Evolutionary conservation across 30 jellyfish, hydroid and myxozoan species (phyloP).

Genomic region (Turritopsis dohrnii): DNA sequence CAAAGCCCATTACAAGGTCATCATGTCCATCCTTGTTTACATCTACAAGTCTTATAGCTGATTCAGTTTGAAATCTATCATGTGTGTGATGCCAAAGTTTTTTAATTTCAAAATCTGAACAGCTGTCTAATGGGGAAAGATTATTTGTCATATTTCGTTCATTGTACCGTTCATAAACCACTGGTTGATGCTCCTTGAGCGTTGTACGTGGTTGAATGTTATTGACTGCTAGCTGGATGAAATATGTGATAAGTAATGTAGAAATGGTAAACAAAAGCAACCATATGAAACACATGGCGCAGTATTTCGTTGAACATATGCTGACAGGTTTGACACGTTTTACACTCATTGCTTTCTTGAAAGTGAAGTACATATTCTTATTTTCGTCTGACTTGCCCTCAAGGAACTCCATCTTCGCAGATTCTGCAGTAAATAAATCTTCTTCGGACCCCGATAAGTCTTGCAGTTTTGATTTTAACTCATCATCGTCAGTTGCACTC

Average conservation of each 20-base stretch:
- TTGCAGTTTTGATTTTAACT: neutral
- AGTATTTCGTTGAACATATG: conserved; percentile 23
- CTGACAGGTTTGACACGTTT: conserved; percentile 14
- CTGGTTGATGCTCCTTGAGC: neutral
- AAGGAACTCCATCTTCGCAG: conserved; percentile 22
- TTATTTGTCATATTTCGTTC: neutral
- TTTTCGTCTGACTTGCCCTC: conserved; percentile 19
- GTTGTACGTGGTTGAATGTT: conserved; percentile 15
- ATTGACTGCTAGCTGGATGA: conserved; percentile 18
- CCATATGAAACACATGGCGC: conserved; percentile 1
- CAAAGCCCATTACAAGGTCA: conserved; percentile 70
- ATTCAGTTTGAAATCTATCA: conserved; percentile 68
- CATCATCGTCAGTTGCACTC: conserved; percentile 19
- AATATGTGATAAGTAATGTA: conserved; percentile 16
- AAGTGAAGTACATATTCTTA: conserved; percentile 3
- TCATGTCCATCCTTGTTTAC: conserved; percentile 63
- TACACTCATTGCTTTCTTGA: conserved; percentile 10
- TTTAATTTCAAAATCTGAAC: conserved; percentile 43
- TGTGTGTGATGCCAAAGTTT: conserved; percentile 61
- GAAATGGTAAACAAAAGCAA: conserved; percentile 9
- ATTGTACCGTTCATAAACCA: conserved; percentile 5
- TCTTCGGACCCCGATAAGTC: conserved; percentile 23
- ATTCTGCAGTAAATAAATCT: conserved; percentile 5
- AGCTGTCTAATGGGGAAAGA: conserved; percentile 12
- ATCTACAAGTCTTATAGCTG: conserved; percentile 64